A percentile compares a stretch with the other conserved stretches of the same genome.
Conservation (phyloP, 2,888 invertebrate species). For the Herminia tarsipennalis region DNA sequence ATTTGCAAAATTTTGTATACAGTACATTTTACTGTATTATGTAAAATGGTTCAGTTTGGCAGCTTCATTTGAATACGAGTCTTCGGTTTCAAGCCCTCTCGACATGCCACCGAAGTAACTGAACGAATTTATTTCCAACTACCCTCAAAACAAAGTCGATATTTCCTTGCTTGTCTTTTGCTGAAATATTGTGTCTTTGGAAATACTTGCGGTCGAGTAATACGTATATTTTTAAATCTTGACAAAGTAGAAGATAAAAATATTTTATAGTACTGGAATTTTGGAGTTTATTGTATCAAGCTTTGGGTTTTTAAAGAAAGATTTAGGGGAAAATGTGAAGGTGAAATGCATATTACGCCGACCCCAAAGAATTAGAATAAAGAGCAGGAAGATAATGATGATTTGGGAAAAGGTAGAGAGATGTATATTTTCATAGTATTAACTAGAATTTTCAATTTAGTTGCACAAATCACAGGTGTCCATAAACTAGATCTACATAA, state of each 20-base stretch:
- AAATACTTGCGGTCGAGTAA: conserved; percentile 24
- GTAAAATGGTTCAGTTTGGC: conserved; percentile 39
- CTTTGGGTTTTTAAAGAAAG: not conserved
- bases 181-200: conserved; percentile 31
- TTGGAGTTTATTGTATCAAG: conserved; percentile 2
- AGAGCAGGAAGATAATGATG: too few species aligned
- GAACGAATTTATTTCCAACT: conserved; percentile 12
- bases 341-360: too few species aligned
- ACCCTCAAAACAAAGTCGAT: conserved; percentile 5
- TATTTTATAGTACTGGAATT: conserved; percentile 16
- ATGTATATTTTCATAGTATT: too few species aligned
- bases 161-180: conserved; percentile 12
- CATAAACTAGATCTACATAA: too few species aligned
- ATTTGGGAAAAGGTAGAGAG: too few species aligned
- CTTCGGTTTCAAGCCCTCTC: conserved; percentile 28
- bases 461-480: too few species aligned
- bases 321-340: not conserved
- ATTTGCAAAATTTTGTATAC: conserved; percentile 25
- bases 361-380: too few species aligned
- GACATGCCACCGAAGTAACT: conserved; percentile 29
- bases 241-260: conserved; percentile 22
- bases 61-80: conserved; percentile 45
- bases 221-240: conserved; percentile 37
- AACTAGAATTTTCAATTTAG: too few species aligned
- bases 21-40: conserved; percentile 38